Percentiles rank a stretch among this genome's conserved stretches.
Conservation (phyloP, 1,140 invertebrate species). For the Ceratoteleas bidentatus region DNA sequence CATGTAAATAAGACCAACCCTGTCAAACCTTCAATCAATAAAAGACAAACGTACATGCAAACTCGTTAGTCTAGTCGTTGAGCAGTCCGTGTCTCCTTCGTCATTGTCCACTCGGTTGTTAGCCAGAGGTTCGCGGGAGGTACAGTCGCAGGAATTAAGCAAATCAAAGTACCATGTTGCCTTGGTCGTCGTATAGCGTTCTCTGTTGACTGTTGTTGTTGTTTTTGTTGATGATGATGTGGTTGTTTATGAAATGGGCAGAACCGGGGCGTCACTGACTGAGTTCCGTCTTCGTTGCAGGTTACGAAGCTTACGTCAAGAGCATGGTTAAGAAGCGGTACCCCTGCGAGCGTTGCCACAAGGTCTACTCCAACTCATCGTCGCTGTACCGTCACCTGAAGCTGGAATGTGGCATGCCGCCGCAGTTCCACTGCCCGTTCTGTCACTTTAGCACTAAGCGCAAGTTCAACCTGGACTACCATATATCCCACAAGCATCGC, state of each 20-base stretch:
- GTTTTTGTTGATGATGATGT: constrained; percentile 16
- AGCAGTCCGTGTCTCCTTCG: too few species aligned
- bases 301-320: constrained; percentile 41
- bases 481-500: constrained; percentile 73
- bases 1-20: too few species aligned
- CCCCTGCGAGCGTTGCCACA: constrained; percentile 70
- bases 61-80: too few species aligned
- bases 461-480: constrained; percentile 76
- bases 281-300: constrained; percentile 55
- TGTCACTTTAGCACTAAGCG: constrained; percentile 82
- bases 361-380: constrained; percentile 73
- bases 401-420: constrained; percentile 86
- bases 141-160: too few species aligned
- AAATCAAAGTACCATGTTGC: too few species aligned
- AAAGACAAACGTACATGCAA: too few species aligned
- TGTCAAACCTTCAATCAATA: too few species aligned
- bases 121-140: too few species aligned
- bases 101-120: too few species aligned
- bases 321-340: constrained; percentile 50
- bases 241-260: too few species aligned
- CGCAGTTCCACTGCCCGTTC: constrained; percentile 85
- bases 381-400: constrained; percentile 83
- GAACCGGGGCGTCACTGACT: constrained; percentile 29
- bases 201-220: constrained; percentile 45
- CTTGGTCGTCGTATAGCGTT: not conserved